Evolutionary conservation across 2,888 invertebrate species (phyloP).

Genomic region (Tenthredo scrophulariae): DNA sequence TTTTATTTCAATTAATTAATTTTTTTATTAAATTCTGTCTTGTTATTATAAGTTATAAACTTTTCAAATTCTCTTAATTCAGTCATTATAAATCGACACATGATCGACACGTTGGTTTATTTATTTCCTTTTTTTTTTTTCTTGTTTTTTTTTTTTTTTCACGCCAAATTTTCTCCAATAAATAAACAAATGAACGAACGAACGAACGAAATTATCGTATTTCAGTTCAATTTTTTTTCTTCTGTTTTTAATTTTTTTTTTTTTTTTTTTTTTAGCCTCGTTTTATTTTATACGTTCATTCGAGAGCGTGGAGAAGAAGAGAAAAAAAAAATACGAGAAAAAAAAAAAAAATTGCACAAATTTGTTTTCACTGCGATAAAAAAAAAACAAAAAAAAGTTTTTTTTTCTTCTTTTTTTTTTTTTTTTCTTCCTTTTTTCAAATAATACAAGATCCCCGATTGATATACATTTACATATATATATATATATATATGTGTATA

Average conservation of each 20-base stretch:
- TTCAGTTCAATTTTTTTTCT: too few relatives aligned
- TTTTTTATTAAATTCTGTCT: not conserved
- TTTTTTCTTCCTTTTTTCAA: not conserved
- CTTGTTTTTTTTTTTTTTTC: too few relatives aligned
- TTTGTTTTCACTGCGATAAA: not conserved
- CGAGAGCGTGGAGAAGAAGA: too few relatives aligned
- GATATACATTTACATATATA: too few relatives aligned
- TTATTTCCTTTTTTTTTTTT: too few relatives aligned
- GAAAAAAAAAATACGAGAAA: not conserved
- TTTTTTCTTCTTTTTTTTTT: not conserved
- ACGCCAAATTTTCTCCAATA: too few relatives aligned
- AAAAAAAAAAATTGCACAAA: not conserved
- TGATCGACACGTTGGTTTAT: not conserved
- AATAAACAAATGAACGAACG: too few relatives aligned
- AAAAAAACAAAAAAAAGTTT: not conserved
- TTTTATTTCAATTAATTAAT: not conserved
- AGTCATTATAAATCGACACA: constrained; percentile 6
- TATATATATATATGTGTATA: too few relatives aligned
- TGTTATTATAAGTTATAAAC: not conserved
- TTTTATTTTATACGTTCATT: too few relatives aligned
- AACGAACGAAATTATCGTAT: not conserved
- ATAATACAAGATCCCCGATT: not conserved
- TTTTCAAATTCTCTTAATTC: constrained; percentile 16
- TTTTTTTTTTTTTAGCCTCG: too few relatives aligned
- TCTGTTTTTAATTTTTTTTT: not conserved